Conservation (phyloP, 2,113 vertebrate genomes). For the Nibea coibor region DNA sequence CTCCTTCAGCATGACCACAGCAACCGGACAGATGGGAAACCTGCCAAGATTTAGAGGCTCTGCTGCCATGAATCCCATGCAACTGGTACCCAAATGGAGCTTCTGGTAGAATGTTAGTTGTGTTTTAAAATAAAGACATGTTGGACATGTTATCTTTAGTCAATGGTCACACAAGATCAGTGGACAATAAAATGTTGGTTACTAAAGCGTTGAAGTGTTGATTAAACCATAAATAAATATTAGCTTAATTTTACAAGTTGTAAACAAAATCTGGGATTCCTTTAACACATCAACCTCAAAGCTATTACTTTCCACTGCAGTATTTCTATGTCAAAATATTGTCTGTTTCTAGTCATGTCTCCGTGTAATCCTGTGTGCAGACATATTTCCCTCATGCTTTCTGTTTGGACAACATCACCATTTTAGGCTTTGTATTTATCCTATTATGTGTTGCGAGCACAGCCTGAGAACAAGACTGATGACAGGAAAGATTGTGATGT, state of each 20-base stretch:
- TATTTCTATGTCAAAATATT: not conserved
- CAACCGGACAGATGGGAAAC: constrained; percentile 22
- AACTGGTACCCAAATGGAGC: not conserved
- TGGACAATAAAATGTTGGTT: not conserved
- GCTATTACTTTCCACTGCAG: not conserved
- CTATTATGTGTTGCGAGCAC: not conserved
- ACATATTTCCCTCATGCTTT: not conserved
- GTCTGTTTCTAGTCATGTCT: not conserved
- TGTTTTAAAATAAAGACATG: not conserved
- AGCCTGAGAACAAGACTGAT: constrained; percentile 7
- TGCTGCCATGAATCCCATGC: constrained; percentile 16
- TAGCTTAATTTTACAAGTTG: not conserved
- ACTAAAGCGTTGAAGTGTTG: too few species aligned
- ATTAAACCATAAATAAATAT: not conserved
- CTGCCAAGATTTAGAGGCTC: constrained; percentile 34
- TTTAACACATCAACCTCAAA: too few species aligned
- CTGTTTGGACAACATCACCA: not conserved
- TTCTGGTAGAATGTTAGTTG: not conserved
- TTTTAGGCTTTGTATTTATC: constrained; percentile 6
- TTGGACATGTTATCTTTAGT: not conserved
- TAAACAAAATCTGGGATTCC: not conserved
- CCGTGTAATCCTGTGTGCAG: not conserved
- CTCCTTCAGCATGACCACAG: constrained; percentile 23
- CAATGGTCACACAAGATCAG: not conserved
- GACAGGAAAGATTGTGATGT: not conserved